phyloP scores from a whole-genome alignment of 2,888 invertebrate genomes.

The Microchrysa polita region DNA sequence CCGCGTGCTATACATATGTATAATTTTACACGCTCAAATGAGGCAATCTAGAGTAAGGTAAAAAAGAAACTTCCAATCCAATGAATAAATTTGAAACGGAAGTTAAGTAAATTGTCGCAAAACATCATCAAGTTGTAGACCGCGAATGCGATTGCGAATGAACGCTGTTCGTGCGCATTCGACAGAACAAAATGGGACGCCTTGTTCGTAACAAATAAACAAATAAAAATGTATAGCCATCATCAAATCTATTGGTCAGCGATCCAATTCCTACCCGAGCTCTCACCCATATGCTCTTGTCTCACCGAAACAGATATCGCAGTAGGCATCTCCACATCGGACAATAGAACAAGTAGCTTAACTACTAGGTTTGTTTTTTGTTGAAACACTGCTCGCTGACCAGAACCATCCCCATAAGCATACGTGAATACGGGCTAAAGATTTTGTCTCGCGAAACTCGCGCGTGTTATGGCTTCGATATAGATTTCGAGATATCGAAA shows the following conservation, averaged over 20 bases:
- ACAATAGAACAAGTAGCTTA: slow-evolving; percentile 24
- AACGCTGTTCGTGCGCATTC: too few species aligned
- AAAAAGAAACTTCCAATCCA: slow-evolving; percentile 49
- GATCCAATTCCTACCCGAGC: background rate
- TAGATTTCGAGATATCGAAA: too few species aligned
- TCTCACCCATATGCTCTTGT: background rate
- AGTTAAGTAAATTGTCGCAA: slow-evolving; percentile 45
- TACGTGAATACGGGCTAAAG: too few species aligned
- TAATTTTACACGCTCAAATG: slow-evolving; percentile 28
- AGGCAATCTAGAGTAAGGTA: slow-evolving; percentile 42
- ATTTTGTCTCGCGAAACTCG: too few species aligned
- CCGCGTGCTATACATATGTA: background rate
- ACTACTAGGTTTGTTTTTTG: slow-evolving; percentile 33
- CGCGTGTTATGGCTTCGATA: too few species aligned
- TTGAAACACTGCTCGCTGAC: slow-evolving; percentile 42
- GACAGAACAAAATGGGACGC: slow-evolving; percentile 12
- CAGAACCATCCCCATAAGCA: slow-evolving; percentile 9
- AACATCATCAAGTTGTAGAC: slow-evolving; percentile 44
- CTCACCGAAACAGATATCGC: background rate
- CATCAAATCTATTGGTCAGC: too few species aligned
- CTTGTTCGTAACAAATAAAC: slow-evolving; percentile 20
- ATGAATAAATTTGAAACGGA: slow-evolving; percentile 50
- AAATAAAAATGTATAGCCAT: background rate
- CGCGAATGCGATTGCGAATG: background rate
- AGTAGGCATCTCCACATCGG: slow-evolving; percentile 13